Conservation (phyloP, 1,140 invertebrate genomes). For the Danaus plexippus region DNA sequence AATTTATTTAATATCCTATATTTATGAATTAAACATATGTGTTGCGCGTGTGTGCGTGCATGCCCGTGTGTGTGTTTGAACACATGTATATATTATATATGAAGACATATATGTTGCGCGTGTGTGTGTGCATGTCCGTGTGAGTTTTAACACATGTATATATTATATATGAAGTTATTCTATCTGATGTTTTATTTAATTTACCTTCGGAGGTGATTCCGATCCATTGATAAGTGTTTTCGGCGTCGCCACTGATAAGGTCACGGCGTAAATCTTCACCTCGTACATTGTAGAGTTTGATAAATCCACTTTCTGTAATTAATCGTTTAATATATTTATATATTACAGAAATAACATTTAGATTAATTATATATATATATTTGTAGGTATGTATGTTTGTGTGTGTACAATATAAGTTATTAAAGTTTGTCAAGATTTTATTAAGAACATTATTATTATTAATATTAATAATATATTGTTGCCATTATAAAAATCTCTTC, state of each 20-base stretch:
- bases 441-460: too few species aligned
- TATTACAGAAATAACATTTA: too few species aligned
- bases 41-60: not conserved
- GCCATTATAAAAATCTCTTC: too few species aligned
- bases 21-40: not conserved
- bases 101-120: not conserved
- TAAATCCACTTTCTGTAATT: constrained; percentile 51
- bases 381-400: too few species aligned
- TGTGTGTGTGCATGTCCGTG: too few species aligned
- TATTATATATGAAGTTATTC: not conserved
- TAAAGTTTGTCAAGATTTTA: too few species aligned
- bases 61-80: too few species aligned
- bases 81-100: constrained; percentile 2
- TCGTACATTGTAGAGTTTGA: constrained; percentile 59
- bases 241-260: constrained; percentile 43
- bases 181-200: not conserved
- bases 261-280: constrained; percentile 61
- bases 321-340: not conserved
- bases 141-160: not conserved
- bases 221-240: constrained; percentile 49
- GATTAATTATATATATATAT: too few species aligned
- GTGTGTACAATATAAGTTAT: too few species aligned
- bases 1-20: too few species aligned
- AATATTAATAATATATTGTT: too few species aligned
- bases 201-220: constrained; percentile 53